Percentiles rank a stretch among this genome's conserved stretches.
Evolutionary conservation across 92 coral and sea anemone species (phyloP).

Genomic region (Porites cylindrica): DNA sequence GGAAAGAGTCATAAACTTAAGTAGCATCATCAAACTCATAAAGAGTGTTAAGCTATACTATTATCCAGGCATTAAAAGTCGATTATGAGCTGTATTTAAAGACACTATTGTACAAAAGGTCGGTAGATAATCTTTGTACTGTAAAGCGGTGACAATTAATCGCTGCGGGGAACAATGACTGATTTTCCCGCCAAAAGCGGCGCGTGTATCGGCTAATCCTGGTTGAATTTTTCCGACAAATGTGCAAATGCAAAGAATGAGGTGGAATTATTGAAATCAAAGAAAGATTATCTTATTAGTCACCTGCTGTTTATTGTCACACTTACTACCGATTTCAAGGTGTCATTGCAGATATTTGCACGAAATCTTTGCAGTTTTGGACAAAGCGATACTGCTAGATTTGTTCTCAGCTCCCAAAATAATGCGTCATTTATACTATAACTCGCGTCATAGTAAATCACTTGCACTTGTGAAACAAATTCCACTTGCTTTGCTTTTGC

Average conservation of each 20-base stretch:
- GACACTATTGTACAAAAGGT: slow-evolving; percentile 25
- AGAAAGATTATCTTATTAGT: slow-evolving; percentile 4
- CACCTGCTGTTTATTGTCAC: neutral
- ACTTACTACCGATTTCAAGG: neutral
- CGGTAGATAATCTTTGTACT: slow-evolving; percentile 25
- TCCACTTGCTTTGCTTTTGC: neutral
- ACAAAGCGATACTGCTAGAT: neutral
- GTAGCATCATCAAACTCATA: neutral
- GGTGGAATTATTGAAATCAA: slow-evolving; percentile 20
- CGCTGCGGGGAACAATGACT: slow-evolving; percentile 23
- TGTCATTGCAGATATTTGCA: slow-evolving; percentile 12
- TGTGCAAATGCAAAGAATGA: slow-evolving; percentile 44
- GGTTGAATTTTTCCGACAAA: slow-evolving; percentile 39
- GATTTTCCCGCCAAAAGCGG: slow-evolving; percentile 46
- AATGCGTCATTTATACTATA: neutral
- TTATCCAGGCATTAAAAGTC: neutral
- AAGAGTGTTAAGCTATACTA: neutral
- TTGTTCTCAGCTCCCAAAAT: neutral
- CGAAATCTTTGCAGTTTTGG: neutral
- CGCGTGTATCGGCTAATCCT: slow-evolving; percentile 11
- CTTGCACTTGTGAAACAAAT: neutral
- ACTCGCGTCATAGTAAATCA: too few species aligned
- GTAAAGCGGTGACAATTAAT: slow-evolving; percentile 7
- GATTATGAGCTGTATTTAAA: neutral
- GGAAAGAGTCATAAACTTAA: neutral